These are phyloP conservation scores for Echinops telfairi DNA, from an alignment of 2,113 vertebrate genomes.

Conservation along the genomic window DNA sequence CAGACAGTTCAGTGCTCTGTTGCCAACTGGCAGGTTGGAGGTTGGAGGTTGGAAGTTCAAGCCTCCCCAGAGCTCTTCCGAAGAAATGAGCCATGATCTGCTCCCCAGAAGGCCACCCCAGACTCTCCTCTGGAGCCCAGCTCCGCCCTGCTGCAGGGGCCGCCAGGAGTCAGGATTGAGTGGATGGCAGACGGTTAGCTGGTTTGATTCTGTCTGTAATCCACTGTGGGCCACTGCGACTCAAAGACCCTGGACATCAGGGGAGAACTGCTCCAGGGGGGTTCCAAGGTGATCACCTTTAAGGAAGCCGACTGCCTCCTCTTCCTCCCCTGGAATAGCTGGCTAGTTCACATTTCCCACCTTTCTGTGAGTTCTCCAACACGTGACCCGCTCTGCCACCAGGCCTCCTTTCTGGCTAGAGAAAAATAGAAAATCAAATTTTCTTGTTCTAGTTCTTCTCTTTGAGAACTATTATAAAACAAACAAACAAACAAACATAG, in stretches of 20 bases:
- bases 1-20: background rate
- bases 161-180: background rate
- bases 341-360: too few species aligned
- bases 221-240: too few species aligned
- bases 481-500: background rate
- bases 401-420: background rate
- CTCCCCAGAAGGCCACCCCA: too few species aligned
- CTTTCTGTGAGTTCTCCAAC: too few species aligned
- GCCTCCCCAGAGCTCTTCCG: background rate
- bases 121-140: background rate
- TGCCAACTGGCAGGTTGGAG: background rate
- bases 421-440: background rate
- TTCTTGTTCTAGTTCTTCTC: constrained; percentile 20
- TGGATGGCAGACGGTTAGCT: background rate
- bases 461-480: background rate
- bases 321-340: too few species aligned
- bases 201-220: background rate
- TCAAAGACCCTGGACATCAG: too few species aligned
- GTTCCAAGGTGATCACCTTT: too few species aligned
- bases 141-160: background rate
- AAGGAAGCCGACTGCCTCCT: too few species aligned
- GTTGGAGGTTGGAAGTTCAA: background rate
- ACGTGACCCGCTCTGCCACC: too few species aligned
- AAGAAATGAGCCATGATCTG: background rate
- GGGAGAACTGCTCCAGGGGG: too few species aligned